phyloP scores from a whole-genome alignment of 2,888 invertebrate genomes.

The Pocota personata region DNA sequence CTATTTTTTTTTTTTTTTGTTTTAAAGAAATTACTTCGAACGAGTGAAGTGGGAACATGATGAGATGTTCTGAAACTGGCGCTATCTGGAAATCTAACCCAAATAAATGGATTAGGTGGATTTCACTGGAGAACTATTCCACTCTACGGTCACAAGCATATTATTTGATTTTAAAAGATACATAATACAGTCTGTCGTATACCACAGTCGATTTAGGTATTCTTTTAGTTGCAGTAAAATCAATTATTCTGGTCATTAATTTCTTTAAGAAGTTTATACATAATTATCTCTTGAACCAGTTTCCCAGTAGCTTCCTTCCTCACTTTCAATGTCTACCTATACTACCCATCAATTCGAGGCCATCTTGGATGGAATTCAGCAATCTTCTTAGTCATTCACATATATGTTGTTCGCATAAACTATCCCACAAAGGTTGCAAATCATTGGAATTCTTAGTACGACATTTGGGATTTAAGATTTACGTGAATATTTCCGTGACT shows the following conservation, averaged over 20 bases:
- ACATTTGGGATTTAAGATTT: no score
- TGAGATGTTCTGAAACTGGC: neutral
- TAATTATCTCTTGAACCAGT: no score
- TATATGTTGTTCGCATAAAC: no score
- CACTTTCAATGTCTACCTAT: neutral
- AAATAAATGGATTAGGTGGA: neutral
- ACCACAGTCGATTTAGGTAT: no score
- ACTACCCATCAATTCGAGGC: neutral
- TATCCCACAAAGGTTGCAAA: no score
- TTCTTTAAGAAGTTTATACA: no score
- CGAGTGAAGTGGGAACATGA: neutral
- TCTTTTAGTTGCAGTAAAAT: no score
- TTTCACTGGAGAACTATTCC: neutral
- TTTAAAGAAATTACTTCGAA: neutral
- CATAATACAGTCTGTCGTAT: no score
- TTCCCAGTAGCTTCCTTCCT: neutral
- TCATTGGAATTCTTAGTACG: no score
- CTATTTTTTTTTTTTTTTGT: neutral
- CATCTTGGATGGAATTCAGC: neutral
- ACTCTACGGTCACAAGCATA: neutral
- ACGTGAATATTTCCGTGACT: no score
- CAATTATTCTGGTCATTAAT: no score
- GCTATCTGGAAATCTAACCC: slow-evolving; percentile 7
- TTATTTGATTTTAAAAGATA: neutral
- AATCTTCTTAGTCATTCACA: no score